Conservation (phyloP, 2,888 invertebrate species). For the Latrodectus elegans region DNA sequence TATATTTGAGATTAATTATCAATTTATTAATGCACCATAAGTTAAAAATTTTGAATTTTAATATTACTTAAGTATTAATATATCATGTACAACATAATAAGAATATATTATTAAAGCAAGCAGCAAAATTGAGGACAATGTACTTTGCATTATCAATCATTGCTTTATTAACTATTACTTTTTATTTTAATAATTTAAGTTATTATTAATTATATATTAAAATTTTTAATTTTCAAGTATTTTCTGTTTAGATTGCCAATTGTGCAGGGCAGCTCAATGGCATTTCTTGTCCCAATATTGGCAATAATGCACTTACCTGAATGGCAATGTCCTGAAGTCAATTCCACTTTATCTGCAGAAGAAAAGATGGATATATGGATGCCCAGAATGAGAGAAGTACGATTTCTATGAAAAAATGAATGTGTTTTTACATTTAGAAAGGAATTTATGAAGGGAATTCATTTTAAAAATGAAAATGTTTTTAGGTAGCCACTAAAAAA, state of each 20-base stretch:
- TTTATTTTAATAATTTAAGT: not conserved
- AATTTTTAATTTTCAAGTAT: not conserved
- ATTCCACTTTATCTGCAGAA: slow-evolving; percentile 80
- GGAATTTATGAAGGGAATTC: too few species aligned
- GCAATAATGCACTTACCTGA: slow-evolving; percentile 75
- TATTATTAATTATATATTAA: not conserved
- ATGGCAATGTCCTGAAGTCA: slow-evolving; percentile 85
- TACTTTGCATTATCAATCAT: not conserved
- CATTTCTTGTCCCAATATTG: slow-evolving; percentile 78
- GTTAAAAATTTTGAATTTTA: not conserved
- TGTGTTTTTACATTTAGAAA: too few species aligned
- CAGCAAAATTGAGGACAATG: not conserved
- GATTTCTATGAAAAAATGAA: not conserved
- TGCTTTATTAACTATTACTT: not conserved
- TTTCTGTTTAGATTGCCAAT: slow-evolving; percentile 72
- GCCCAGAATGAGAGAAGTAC: slow-evolving; percentile 82
- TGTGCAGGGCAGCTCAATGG: slow-evolving; percentile 82
- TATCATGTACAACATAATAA: not conserved
- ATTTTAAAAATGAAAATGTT: too few species aligned
- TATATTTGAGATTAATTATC: too few species aligned
- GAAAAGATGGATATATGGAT: slow-evolving; percentile 79
- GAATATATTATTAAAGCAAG: not conserved
- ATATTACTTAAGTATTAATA: not conserved
- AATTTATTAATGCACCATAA: not conserved
- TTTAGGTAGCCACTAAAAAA: too few species aligned